These are phyloP conservation scores for Trachymyrmex septentrionalis DNA, from an alignment of 1,140 invertebrate species.

Conservation along the genomic window DNA sequence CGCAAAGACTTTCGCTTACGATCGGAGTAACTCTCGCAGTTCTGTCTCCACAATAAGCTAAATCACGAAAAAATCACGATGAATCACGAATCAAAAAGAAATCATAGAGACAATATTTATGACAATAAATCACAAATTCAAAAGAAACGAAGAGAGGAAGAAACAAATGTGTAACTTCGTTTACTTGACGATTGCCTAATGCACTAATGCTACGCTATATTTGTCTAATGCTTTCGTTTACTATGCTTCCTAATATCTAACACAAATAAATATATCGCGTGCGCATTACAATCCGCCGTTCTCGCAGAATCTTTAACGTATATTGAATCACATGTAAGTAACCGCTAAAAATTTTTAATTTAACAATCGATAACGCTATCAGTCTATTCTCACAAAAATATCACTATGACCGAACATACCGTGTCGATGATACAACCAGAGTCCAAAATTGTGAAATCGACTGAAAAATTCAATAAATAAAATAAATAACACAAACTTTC, in stretches of 20 bases:
- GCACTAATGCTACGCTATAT: slow-evolving; percentile 70
- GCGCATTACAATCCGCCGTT: slow-evolving; percentile 66
- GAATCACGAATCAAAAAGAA: slow-evolving; percentile 18
- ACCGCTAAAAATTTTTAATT: slow-evolving; percentile 65
- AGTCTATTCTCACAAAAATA: slow-evolving; percentile 81
- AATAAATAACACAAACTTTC: slow-evolving; percentile 22
- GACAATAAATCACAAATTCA: slow-evolving; percentile 57
- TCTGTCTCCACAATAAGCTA: slow-evolving; percentile 50
- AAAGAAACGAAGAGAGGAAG: slow-evolving; percentile 40
- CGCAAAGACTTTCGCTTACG: slow-evolving; percentile 61
- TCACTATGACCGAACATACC: slow-evolving; percentile 75
- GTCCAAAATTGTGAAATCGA: slow-evolving; percentile 25
- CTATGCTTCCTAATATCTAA: slow-evolving; percentile 78
- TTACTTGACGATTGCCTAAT: slow-evolving; percentile 68
- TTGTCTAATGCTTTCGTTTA: slow-evolving; percentile 71
- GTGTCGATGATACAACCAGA: slow-evolving; percentile 46
- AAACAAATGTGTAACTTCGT: slow-evolving; percentile 36
- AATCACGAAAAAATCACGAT: slow-evolving; percentile 64
- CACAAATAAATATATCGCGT: slow-evolving; percentile 78
- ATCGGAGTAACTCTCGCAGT: slow-evolving; percentile 44
- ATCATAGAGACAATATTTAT: background rate
- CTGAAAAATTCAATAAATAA: slow-evolving; percentile 27
- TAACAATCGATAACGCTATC: slow-evolving; percentile 77
- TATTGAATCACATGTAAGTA: slow-evolving; percentile 76
- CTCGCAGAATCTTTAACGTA: slow-evolving; percentile 68